Evolutionary conservation across 1,140 invertebrate genomes (phyloP), one percentile per base, ranked within the genome.

Genomic region (Drosophila mauritiana): DNA sequence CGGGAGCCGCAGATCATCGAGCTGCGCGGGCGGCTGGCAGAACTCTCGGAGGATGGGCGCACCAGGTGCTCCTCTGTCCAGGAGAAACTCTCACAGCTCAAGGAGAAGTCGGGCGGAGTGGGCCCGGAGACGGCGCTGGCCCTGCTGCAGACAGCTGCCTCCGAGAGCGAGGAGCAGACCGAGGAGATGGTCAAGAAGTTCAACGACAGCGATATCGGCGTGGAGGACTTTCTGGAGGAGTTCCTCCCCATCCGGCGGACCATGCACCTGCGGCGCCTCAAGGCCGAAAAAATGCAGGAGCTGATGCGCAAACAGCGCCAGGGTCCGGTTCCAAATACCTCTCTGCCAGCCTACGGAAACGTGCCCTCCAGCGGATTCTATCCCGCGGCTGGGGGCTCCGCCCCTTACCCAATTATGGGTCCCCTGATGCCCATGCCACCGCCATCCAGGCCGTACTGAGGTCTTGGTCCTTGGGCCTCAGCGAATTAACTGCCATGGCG

Each of bases 161-260:
- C 97, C 54, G 96, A 97, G 94, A 95, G 95, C 49, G 97, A 98
- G 93, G 97, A 98, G 93, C 94, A 97, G 92, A 97, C 97, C 27
- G 97, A 98, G 92, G 94, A 94, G 58, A 89, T 96, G 43, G 95
- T 96, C 1, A 95, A 97, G 88, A 95, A 95, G 69, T 97, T 98
- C 91, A 93, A 97, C 43, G 93, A 94, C 31, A 95, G 95, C 42
- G 95, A 96, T 69, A 93, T 95, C 13, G 95, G 96, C 74, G 93
- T 97, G 0, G 97, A 98, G 20, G 94, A 95, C 63, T 98, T 97
- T 85, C 91, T 98, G 7, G 95, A 96, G 37, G 94, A 96, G 58
- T 98, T 97, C 92, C 93, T 96, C 52, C 93, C 93, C 2, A 93
- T 94, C 73, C 93, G 97, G 11, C 97, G 96, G 89, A 91, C 95